These are phyloP conservation scores for Mesaphorura yosii DNA, from an alignment of 1,140 invertebrate genomes.

Conservation along the genomic window DNA sequence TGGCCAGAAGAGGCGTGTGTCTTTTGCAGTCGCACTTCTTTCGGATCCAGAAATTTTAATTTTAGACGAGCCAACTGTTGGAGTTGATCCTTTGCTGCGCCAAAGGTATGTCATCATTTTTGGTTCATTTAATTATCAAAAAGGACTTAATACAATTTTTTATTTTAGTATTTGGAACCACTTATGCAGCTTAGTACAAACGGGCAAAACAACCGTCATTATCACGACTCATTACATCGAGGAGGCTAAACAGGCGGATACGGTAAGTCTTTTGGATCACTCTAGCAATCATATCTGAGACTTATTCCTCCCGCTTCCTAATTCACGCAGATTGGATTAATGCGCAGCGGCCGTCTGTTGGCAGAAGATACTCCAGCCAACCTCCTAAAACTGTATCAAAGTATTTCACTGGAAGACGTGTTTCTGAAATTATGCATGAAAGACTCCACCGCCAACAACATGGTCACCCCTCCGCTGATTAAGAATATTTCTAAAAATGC, in stretches of 20 bases:
- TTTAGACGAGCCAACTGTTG: conserved; percentile 84
- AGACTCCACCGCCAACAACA: conserved; percentile 31
- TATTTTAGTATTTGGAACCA: conserved; percentile 78
- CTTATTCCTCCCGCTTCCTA: background rate
- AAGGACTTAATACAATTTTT: background rate
- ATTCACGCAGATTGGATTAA: conserved; percentile 70
- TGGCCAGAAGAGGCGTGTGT: conserved; percentile 81
- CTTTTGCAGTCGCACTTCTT: conserved; percentile 81
- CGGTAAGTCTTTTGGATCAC: conserved; percentile 43
- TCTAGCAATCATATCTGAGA: background rate
- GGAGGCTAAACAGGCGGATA: conserved; percentile 76
- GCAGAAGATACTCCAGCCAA: conserved; percentile 83
- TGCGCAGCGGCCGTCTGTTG: conserved; percentile 78
- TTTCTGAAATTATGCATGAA: conserved; percentile 81
- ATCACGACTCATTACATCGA: conserved; percentile 92
- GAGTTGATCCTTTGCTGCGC: conserved; percentile 76
- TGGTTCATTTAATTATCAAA: background rate
- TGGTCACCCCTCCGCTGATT: background rate
- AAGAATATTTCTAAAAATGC: background rate
- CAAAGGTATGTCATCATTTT: conserved; percentile 46
- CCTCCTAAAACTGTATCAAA: conserved; percentile 67
- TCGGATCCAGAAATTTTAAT: conserved; percentile 86
- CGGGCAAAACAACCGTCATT: conserved; percentile 73
- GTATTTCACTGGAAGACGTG: conserved; percentile 77
- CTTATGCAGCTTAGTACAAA: conserved; percentile 67